A percentile compares a stretch with the other conserved stretches of the same genome.
These are phyloP conservation scores for Megamerina dolium DNA, from an alignment of 2,888 invertebrate species.

Conservation along the genomic window DNA sequence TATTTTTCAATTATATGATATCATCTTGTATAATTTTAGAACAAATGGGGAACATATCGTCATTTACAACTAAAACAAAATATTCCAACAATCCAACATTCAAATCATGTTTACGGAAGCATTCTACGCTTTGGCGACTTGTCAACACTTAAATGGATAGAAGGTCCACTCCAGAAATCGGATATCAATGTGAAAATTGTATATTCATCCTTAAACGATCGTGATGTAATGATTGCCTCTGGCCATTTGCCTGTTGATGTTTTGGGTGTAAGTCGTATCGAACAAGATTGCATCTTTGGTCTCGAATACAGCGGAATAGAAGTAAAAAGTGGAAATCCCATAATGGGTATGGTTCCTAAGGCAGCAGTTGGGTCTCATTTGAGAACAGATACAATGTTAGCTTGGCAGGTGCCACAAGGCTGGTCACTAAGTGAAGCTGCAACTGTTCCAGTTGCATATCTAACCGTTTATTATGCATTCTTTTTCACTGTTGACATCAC, in stretches of 20 bases:
- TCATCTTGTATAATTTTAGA: no score
- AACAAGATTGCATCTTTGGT: constrained; percentile 63
- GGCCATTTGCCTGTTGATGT: constrained; percentile 83
- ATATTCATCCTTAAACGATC: constrained; percentile 83
- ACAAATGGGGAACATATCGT: constrained; percentile 69
- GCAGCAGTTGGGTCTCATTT: constrained; percentile 54
- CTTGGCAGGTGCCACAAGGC: constrained; percentile 64
- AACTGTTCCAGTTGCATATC: constrained; percentile 74
- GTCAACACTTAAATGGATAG: constrained; percentile 74
- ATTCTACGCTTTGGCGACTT: constrained; percentile 77
- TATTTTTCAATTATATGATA: no score
- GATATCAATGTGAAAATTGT: constrained; percentile 52
- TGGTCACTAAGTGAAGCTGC: constrained; percentile 73
- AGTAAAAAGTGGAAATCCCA: constrained; percentile 53
- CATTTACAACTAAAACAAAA: constrained; percentile 60
- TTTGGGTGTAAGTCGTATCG: constrained; percentile 60
- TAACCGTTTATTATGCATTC: constrained; percentile 57
- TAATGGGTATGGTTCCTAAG: constrained; percentile 58
- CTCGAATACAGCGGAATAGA: constrained; percentile 62
- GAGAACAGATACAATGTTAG: constrained; percentile 29
- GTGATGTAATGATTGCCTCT: constrained; percentile 90
- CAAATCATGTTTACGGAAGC: constrained; percentile 71
- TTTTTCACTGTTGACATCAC: constrained; percentile 39
- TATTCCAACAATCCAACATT: constrained; percentile 44
- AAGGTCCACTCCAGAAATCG: constrained; percentile 57